Conservation (phyloP, 2,797 vertebrate species). For the Diceros bicornis region DNA sequence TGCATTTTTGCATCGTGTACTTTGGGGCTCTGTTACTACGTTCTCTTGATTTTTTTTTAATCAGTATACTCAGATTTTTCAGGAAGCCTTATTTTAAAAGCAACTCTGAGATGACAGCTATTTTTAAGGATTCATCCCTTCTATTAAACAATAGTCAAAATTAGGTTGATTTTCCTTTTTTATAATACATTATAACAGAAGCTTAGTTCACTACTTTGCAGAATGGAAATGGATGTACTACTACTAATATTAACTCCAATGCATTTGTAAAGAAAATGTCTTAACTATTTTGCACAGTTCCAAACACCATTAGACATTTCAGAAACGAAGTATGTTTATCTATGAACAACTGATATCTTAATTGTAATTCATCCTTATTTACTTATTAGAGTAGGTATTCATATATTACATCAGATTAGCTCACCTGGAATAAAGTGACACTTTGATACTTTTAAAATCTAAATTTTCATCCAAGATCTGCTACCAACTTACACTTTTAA, state of each 20-base stretch:
- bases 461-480: neutral
- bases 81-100: neutral
- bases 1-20: neutral
- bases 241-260: neutral
- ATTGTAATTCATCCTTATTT: neutral
- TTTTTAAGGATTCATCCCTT: neutral
- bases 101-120: neutral
- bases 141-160: neutral
- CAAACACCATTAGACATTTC: neutral
- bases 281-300: neutral
- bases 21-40: neutral
- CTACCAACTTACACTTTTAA: neutral
- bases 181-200: neutral
- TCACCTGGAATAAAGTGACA: neutral
- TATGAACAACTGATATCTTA: neutral
- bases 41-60: neutral
- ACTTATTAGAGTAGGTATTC: neutral
- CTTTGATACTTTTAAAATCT: neutral
- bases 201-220: neutral
- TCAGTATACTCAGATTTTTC: neutral
- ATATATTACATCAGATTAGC: neutral
- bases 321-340: neutral
- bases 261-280: neutral
- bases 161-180: neutral
- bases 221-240: neutral